Percentiles rank a stretch among this genome's conserved stretches.
phyloP scores from a whole-genome alignment of 2,113 vertebrate species.

The Erythrolamprus reginae region DNA sequence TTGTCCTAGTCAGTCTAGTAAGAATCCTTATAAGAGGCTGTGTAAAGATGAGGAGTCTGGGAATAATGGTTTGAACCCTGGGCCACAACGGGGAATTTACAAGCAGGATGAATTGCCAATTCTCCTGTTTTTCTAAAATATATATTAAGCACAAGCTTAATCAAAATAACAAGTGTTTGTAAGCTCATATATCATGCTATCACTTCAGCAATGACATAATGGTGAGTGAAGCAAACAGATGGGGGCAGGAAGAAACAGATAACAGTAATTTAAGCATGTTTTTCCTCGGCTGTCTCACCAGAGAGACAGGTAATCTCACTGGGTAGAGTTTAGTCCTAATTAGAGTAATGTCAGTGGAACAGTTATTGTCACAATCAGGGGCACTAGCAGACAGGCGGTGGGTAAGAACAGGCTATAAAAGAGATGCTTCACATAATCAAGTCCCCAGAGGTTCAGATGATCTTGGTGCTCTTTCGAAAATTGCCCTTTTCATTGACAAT shows the following conservation, averaged over 20 bases:
- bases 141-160: neutral
- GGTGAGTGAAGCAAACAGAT: constrained; percentile 13
- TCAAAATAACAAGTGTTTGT: neutral
- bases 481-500: constrained; percentile 31
- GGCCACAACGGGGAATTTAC: neutral
- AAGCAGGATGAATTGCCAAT: neutral
- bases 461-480: constrained; percentile 30
- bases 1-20: neutral
- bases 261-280: constrained; percentile 30
- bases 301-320: constrained; percentile 29
- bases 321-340: constrained; percentile 52
- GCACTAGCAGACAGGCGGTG: constrained; percentile 40
- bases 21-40: neutral
- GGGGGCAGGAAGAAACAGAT: neutral
- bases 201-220: constrained; percentile 1
- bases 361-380: constrained; percentile 53
- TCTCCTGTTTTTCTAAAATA: neutral
- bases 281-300: constrained; percentile 30
- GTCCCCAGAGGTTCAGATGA: constrained; percentile 43
- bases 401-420: constrained; percentile 41
- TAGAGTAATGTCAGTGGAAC: constrained; percentile 37
- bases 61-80: neutral
- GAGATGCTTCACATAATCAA: constrained; percentile 35
- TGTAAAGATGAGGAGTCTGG: neutral
- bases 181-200: neutral